Base-by-base conservation (phyloP, 53 echinoderm and acorn worm genomes). In the Henricia sp. region DNA sequence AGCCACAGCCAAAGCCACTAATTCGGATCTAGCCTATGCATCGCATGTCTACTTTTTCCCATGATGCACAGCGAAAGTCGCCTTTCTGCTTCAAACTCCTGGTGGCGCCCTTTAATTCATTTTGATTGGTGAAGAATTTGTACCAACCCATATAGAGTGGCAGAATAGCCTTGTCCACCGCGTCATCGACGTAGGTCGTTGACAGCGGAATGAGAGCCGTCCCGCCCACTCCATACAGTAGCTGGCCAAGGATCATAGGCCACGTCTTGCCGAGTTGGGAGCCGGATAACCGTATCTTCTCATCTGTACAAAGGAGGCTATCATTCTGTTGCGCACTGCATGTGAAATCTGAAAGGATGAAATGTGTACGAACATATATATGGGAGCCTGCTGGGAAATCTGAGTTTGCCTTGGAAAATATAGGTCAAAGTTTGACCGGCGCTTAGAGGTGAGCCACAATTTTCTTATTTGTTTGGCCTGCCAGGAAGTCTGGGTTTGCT, bases 141-240 rank as follows among this genome's bases (percentile, higher is more conserved):
- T 23, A 56, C 80, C 40, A 30, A 89, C 89, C 85, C 23, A 89
- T 4, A 34, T 89, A 89, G n/a, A 84, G 26, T 11, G 89, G 64
- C 34, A 74, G 42, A 25, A 66, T 37, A 3, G 52, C 21, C 33
- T 74, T 66, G 0, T 75, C 67, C 17, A 89, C 82, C 46, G 72
- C 66, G 34, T 89, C 89, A 50, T 89, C 89, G 2, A 89, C 29
- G 50, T 84, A 89, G 6, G 89, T 84, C 14, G 74, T n/a, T 3
- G 84, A 37, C n/a, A 89, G 65, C 8, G 89, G 84, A 5, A 66
- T 32, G 8, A 89, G 39, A 57, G 84, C 74, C 3, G 84, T 2
- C 12, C 14, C 0, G 3, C 89, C 89, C 5, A 84, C 35, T 11
- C 89, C 89, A 56, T 55, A 23, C 19, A 89, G 41, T 13, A 84